These are phyloP conservation scores for Venusia cambrica DNA, from an alignment of 2,888 invertebrate genomes.

Conservation along the genomic window DNA sequence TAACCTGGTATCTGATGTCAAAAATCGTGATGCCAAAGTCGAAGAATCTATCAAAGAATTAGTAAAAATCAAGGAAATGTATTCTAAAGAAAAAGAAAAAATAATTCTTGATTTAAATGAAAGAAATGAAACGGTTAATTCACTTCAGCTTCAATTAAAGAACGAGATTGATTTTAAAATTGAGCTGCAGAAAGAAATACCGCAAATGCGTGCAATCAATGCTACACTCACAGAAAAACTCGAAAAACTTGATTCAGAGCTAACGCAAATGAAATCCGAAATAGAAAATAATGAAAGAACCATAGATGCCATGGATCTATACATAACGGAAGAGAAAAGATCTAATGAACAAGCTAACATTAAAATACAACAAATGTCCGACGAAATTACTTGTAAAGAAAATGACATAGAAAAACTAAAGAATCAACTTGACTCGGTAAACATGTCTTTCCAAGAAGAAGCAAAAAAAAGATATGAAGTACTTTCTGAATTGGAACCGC, in stretches of 20 bases:
- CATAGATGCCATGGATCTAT: slow-evolving; percentile 38
- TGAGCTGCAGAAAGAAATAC: slow-evolving; percentile 43
- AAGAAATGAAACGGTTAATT: slow-evolving; percentile 44
- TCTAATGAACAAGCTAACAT: slow-evolving; percentile 34
- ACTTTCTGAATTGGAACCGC: slow-evolving; percentile 22
- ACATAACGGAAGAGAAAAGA: slow-evolving; percentile 38
- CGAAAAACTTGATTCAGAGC: slow-evolving; percentile 32
- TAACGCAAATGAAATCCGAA: slow-evolving; percentile 31
- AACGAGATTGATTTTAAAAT: slow-evolving; percentile 55
- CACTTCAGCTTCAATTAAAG: slow-evolving; percentile 52
- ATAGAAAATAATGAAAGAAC: slow-evolving; percentile 40
- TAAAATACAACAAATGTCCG: slow-evolving; percentile 29
- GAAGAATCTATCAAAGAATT: slow-evolving; percentile 43
- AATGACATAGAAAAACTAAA: slow-evolving; percentile 32
- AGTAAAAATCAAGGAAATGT: slow-evolving; percentile 39
- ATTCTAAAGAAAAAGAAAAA: slow-evolving; percentile 43
- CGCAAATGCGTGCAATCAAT: slow-evolving; percentile 36
- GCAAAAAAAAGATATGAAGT: slow-evolving; percentile 33
- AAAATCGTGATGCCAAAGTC: slow-evolving; percentile 38
- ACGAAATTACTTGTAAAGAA: slow-evolving; percentile 34
- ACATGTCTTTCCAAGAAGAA: slow-evolving; percentile 33
- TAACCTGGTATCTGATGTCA: slow-evolving; percentile 42
- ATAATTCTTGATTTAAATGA: slow-evolving; percentile 48
- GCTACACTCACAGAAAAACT: slow-evolving; percentile 33
- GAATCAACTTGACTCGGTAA: slow-evolving; percentile 29